phyloP scores from a whole-genome alignment of 2,113 vertebrate species.

The Poecilia latipinna region DNA sequence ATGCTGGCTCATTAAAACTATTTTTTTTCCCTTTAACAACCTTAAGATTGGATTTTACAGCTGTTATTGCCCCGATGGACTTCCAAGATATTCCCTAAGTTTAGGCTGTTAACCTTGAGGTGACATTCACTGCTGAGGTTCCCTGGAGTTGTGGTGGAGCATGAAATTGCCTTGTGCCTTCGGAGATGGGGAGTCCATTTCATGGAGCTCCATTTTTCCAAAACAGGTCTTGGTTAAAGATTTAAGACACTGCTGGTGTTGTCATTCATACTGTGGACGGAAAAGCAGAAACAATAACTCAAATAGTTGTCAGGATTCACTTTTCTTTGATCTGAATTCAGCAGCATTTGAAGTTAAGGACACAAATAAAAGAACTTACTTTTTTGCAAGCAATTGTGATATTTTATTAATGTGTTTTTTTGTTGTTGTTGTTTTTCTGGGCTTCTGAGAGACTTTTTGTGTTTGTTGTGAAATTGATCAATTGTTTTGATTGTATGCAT shows the following conservation, averaged over 20 bases:
- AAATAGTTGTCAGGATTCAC: not conserved
- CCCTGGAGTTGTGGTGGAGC: constrained; percentile 61
- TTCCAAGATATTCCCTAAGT: constrained; percentile 48
- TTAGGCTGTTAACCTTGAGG: constrained; percentile 67
- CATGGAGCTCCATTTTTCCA: constrained; percentile 38
- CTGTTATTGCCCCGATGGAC: constrained; percentile 29
- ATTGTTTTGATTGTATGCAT: constrained; percentile 32
- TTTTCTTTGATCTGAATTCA: not conserved
- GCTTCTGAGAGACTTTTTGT: constrained; percentile 5
- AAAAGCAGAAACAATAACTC: not conserved
- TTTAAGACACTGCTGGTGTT: constrained; percentile 17
- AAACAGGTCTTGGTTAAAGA: constrained; percentile 27
- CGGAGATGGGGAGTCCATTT: constrained; percentile 57
- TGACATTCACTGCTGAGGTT: constrained; percentile 55
- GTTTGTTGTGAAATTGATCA: constrained; percentile 39
- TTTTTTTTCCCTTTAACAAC: not conserved
- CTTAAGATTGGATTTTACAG: constrained; percentile 3
- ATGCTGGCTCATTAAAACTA: not conserved
- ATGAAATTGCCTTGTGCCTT: constrained; percentile 75
- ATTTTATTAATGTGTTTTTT: constrained; percentile 32
- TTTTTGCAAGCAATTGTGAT: constrained; percentile 37
- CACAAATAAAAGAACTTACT: not conserved
- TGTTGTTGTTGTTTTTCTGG: constrained; percentile 16
- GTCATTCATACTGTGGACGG: constrained; percentile 35
- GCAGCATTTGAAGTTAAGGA: not conserved